Conservation (phyloP, 2,797 vertebrate genomes). For the Pipistrellus nathusii region DNA sequence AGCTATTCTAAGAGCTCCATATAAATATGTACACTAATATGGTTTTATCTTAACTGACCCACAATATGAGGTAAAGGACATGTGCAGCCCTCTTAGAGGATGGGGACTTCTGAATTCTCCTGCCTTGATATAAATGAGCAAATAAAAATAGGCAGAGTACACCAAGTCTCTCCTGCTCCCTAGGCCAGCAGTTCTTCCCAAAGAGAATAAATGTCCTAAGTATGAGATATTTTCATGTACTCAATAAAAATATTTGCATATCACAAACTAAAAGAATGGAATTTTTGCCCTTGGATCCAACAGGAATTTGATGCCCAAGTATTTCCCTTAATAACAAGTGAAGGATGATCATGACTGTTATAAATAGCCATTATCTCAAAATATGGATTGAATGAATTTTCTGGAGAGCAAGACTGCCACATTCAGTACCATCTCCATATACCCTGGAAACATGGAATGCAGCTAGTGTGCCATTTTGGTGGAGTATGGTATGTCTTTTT, state of each 20-base stretch:
- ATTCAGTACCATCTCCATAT: not conserved
- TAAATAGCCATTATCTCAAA: not conserved
- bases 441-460: not conserved
- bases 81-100: not conserved
- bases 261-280: not conserved
- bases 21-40: not conserved
- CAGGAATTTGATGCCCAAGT: not conserved
- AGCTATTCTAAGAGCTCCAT: not conserved
- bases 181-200: not conserved
- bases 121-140: not conserved
- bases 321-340: not conserved
- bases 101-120: not conserved
- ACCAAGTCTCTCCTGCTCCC: not conserved
- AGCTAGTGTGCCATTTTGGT: not conserved
- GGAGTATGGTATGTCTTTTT: not conserved
- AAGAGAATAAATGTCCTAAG: not conserved
- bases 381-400: not conserved
- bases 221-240: not conserved
- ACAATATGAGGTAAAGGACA: not conserved
- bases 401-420: not conserved
- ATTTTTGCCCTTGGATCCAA: not conserved
- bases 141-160: not conserved
- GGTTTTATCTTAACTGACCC: not conserved
- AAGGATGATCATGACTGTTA: not conserved
- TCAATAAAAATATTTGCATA: constrained; percentile 28